Evolutionary conservation across 1,140 invertebrate species (phyloP).

Genomic region (Sminthurides bifidus): DNA sequence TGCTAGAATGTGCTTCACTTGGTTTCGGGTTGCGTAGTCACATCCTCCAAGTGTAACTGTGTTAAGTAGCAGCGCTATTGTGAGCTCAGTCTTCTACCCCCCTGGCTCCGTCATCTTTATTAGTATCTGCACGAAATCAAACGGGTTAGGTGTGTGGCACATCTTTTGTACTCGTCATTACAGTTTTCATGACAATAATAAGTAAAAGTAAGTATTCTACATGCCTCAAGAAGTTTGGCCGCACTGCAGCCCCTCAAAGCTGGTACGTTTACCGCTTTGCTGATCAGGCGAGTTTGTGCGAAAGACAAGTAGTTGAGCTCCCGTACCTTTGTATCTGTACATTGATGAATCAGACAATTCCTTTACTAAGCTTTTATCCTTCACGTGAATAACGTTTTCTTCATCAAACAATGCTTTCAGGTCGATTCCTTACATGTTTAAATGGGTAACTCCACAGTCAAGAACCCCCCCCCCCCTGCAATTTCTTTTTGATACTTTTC

Average conservation of each 20-base stretch:
- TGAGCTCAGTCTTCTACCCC: conserved; percentile 10
- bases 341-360: conserved; percentile 23
- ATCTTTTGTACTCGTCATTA: too few species aligned
- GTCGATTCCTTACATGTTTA: conserved; percentile 16
- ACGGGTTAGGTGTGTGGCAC: too few species aligned
- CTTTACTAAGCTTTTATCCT: conserved; percentile 19
- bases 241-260: conserved; percentile 24
- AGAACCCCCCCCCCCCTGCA: conserved; percentile 10
- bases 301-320: conserved; percentile 7
- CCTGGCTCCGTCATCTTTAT: conserved; percentile 11
- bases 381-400: conserved; percentile 12
- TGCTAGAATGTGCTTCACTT: conserved; percentile 18
- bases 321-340: conserved; percentile 5
- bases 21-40: conserved; percentile 7
- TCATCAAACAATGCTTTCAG: conserved; percentile 17
- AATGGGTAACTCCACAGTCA: conserved; percentile 26
- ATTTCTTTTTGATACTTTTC: background rate
- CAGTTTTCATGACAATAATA: too few species aligned
- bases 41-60: conserved; percentile 18
- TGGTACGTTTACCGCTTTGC: conserved; percentile 18
- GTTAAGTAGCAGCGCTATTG: conserved; percentile 19
- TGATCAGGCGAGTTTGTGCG: conserved; percentile 22
- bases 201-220: background rate
- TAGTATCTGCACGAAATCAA: conserved; percentile 14
- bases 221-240: conserved; percentile 14